phyloP scores from a whole-genome alignment of 2,888 invertebrate species.

The Cheilosia pagana region DNA sequence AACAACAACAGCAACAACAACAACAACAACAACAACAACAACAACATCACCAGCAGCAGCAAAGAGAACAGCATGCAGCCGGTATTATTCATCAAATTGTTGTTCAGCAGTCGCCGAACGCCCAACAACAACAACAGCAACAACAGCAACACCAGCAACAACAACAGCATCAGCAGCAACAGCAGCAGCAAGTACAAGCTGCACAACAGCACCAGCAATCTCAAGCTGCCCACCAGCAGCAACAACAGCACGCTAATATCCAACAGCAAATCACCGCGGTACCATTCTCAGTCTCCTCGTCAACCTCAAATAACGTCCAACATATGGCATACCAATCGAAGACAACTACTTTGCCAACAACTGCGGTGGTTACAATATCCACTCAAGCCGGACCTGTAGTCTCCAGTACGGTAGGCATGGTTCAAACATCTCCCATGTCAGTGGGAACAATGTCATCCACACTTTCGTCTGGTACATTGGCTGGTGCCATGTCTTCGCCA shows the following conservation, averaged over 20 bases:
- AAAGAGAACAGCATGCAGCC: conserved; percentile 85
- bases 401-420: conserved; percentile 80
- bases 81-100: conserved; percentile 81
- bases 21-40: conserved; percentile 82
- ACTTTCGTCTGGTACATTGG: conserved; percentile 58
- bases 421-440: conserved; percentile 76
- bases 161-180: conserved; percentile 83
- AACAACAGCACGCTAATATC: conserved; percentile 78
- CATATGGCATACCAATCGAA: conserved; percentile 79
- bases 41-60: conserved; percentile 83
- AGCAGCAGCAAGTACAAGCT: conserved; percentile 75
- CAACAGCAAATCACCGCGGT: conserved; percentile 80
- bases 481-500: conserved; percentile 63
- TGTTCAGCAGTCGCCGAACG: conserved; percentile 81
- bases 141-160: conserved; percentile 84
- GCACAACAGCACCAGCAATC: conserved; percentile 83
- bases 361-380: conserved; percentile 81
- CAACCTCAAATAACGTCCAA: conserved; percentile 68
- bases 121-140: conserved; percentile 83
- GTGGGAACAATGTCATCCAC: conserved; percentile 47
- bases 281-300: conserved; percentile 80
- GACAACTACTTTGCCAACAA: conserved; percentile 78
- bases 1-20: conserved; percentile 78
- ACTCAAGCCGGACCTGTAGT: conserved; percentile 81
- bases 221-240: conserved; percentile 81